A percentile compares a stretch with the other conserved stretches of the same genome.
phyloP scores from a whole-genome alignment of 2,113 vertebrate species.

The Melospiza melodia region DNA sequence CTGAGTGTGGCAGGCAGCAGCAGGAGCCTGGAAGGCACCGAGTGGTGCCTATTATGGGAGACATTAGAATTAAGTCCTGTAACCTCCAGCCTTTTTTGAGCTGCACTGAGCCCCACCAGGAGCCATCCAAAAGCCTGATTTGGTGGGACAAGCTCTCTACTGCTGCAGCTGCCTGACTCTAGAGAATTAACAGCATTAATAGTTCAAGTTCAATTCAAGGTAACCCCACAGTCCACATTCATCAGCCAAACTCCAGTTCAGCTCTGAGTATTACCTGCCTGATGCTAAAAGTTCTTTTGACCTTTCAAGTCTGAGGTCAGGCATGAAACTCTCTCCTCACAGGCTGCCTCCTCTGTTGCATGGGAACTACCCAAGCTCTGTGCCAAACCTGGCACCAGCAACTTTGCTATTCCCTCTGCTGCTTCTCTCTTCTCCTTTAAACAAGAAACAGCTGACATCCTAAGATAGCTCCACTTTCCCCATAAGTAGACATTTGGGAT shows the following conservation, averaged over 20 bases:
- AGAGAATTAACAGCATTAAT: background rate
- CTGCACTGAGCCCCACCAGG: background rate
- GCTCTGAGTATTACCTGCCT: background rate
- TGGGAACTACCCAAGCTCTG: background rate
- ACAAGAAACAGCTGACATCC: background rate
- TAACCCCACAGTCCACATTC: background rate
- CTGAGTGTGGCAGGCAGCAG: background rate
- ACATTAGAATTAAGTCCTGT: background rate
- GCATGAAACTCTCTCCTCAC: background rate
- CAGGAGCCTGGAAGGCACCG: background rate
- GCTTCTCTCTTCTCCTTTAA: background rate
- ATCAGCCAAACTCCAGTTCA: background rate
- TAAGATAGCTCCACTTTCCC: background rate
- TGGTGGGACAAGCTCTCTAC: background rate
- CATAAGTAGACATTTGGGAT: background rate
- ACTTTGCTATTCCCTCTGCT: background rate
- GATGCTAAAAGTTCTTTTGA: background rate
- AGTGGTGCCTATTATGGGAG: background rate
- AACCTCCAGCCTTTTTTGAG: background rate
- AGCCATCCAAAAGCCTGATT: background rate
- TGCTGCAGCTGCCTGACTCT: background rate
- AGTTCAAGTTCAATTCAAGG: background rate
- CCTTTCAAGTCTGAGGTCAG: background rate
- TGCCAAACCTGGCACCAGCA: background rate
- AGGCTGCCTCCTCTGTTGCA: background rate